Percentiles rank a stretch among this genome's conserved stretches.
Evolutionary conservation across 2,113 vertebrate species (phyloP).

Genomic region (Crotalus viridis): DNA sequence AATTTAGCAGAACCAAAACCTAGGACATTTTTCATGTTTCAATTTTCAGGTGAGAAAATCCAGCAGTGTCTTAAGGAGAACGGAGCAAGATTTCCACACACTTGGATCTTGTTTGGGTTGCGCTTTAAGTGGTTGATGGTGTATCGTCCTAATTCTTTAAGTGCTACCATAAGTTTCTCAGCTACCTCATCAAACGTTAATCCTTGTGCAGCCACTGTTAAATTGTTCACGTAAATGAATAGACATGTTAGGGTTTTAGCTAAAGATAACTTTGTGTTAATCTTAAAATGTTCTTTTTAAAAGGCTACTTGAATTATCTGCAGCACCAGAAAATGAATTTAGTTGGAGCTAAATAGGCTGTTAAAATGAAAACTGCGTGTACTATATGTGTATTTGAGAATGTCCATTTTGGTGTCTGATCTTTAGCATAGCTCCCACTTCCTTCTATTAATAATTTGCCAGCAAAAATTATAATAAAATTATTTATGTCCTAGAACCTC

Average conservation of each 20-base stretch:
- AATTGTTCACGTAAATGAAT: not conserved
- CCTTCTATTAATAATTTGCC: accelerated
- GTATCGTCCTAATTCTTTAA: not conserved
- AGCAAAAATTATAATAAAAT: not conserved
- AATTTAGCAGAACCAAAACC: not conserved
- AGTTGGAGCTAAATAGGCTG: conserved; percentile 3
- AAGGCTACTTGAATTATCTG: conserved; percentile 35
- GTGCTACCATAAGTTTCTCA: not conserved
- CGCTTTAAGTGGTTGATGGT: not conserved
- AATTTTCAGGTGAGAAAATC: not conserved
- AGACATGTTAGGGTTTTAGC: conserved; percentile 15
- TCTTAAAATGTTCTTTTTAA: conserved; percentile 31
- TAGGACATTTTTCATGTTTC: not conserved
- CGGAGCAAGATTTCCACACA: not conserved
- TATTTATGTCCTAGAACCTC: not conserved
- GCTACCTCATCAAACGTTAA: not conserved
- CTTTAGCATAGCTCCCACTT: not conserved
- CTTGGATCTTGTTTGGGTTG: not conserved
- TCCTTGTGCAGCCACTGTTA: not conserved
- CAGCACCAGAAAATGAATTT: conserved; percentile 22
- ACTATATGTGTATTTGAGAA: not conserved
- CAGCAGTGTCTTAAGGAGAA: not conserved
- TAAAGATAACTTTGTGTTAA: conserved; percentile 53
- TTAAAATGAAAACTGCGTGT: not conserved
- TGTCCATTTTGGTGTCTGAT: conserved; percentile 5